Evolutionary conservation across 2,888 invertebrate genomes (phyloP).

Genomic region (Reticulitermes lucifugus): DNA sequence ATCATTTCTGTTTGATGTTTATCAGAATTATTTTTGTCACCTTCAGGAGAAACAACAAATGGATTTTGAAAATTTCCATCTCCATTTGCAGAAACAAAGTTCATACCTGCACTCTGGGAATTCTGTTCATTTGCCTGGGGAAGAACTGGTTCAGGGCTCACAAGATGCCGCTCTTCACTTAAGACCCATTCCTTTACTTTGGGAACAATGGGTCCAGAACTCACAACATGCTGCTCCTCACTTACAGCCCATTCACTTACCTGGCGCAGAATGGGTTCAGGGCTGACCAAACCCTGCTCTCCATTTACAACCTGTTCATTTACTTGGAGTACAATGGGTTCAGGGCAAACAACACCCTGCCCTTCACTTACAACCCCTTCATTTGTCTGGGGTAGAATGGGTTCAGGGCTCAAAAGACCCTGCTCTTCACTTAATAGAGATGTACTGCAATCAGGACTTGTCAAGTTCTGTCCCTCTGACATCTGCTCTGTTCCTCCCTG

Average conservation of each 20-base stretch:
- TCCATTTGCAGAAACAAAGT: not conserved
- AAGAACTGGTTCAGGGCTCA: not conserved
- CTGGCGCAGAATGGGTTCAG: too few species aligned
- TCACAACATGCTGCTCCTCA: not conserved
- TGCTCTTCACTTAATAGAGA: conserved; percentile 27
- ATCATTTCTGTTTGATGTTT: too few species aligned
- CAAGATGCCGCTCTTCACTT: not conserved
- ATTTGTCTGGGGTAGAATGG: not conserved
- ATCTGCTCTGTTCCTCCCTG: conserved; percentile 64
- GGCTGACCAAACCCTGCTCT: too few species aligned
- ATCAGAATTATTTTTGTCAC: not conserved
- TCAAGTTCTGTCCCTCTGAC: conserved; percentile 56
- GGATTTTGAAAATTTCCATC: not conserved
- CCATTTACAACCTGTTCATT: too few species aligned
- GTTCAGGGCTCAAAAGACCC: not conserved
- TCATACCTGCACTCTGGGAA: not conserved
- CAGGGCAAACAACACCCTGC: too few species aligned
- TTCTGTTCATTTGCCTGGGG: not conserved
- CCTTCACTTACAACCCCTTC: not conserved
- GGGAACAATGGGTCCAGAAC: not conserved
- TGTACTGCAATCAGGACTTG: conserved; percentile 42
- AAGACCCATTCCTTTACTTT: not conserved
- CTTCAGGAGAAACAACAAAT: not conserved
- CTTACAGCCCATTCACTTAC: too few species aligned
- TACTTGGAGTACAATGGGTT: too few species aligned